Evolutionary conservation across 2,113 vertebrate species (phyloP).

Genomic region (Herpailurus yagouaroundi): DNA sequence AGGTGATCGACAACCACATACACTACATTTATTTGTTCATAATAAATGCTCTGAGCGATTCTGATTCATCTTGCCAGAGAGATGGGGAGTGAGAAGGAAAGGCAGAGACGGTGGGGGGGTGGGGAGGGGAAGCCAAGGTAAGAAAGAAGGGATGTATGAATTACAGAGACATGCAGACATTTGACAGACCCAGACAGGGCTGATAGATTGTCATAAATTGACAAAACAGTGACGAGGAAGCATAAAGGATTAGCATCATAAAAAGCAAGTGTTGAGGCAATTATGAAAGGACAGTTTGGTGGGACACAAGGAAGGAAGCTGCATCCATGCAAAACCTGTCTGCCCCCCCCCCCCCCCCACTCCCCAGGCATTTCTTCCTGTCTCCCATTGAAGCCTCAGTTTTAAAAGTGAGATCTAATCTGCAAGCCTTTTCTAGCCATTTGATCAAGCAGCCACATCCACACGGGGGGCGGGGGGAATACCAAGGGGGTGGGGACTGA

Average conservation of each 20-base stretch:
- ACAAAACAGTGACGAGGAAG: slow-evolving; percentile 28
- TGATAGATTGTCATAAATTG: neutral
- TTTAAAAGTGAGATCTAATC: slow-evolving; percentile 31
- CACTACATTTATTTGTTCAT: slow-evolving; percentile 57
- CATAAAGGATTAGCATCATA: neutral
- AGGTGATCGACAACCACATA: slow-evolving; percentile 3
- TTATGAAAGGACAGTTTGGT: neutral
- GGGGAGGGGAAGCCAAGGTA: neutral
- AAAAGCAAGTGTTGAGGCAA: slow-evolving; percentile 40
- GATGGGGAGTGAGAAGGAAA: slow-evolving; percentile 53
- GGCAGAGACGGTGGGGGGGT: neutral
- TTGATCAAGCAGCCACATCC: slow-evolving; percentile 4
- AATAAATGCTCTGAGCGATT: slow-evolving; percentile 68
- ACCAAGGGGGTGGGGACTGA: neutral
- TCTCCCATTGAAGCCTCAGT: neutral
- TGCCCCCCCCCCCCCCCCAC: neutral
- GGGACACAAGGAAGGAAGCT: slow-evolving; percentile 63
- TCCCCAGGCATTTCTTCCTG: neutral
- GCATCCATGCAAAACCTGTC: slow-evolving; percentile 64
- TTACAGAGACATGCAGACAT: slow-evolving; percentile 51
- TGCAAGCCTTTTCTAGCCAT: neutral
- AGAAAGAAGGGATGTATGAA: neutral
- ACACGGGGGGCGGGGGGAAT: neutral
- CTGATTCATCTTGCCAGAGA: slow-evolving; percentile 79
- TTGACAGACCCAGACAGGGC: neutral